phyloP scores from a whole-genome alignment of 2,888 invertebrate genomes.

The Caenorhabditis uteleia region DNA sequence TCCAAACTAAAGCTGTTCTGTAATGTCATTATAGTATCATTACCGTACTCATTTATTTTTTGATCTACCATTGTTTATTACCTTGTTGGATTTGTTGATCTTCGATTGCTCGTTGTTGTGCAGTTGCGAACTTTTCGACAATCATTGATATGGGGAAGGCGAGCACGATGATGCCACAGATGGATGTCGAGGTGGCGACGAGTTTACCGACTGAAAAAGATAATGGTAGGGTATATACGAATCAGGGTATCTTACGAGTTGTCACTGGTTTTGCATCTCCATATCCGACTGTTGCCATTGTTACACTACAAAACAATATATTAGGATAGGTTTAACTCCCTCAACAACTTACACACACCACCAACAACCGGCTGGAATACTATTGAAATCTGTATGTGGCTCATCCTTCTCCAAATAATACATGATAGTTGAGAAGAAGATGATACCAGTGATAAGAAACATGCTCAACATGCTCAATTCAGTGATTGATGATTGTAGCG shows the following conservation, averaged over 20 bases:
- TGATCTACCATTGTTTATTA: conserved; percentile 9
- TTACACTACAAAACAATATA: conserved; percentile 45
- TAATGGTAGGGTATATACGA: neutral
- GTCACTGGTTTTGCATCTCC: conserved; percentile 65
- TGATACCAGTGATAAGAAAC: conserved; percentile 68
- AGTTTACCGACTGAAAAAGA: conserved; percentile 62
- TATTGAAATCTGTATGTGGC: conserved; percentile 63
- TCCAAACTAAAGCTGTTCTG: no score
- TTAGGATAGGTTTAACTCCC: neutral
- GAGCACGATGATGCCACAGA: conserved; percentile 67
- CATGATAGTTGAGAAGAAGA: conserved; percentile 68
- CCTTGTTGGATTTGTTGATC: conserved; percentile 65
- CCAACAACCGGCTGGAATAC: conserved; percentile 69
- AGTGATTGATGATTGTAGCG: conserved; percentile 62
- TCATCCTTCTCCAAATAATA: conserved; percentile 68
- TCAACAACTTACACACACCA: conserved; percentile 65
- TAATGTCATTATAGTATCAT: neutral
- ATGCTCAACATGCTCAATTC: conserved; percentile 67
- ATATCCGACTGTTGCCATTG: conserved; percentile 65
- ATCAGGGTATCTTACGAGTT: conserved; percentile 42
- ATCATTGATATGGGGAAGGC: conserved; percentile 69
- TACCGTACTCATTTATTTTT: neutral
- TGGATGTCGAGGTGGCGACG: conserved; percentile 64
- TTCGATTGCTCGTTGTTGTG: conserved; percentile 63
- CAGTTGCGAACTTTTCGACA: conserved; percentile 67